Percentiles rank a stretch among this genome's conserved stretches.
Evolutionary conservation across 2,888 invertebrate species (phyloP).

Genomic region (Limnephilus lunatus): DNA sequence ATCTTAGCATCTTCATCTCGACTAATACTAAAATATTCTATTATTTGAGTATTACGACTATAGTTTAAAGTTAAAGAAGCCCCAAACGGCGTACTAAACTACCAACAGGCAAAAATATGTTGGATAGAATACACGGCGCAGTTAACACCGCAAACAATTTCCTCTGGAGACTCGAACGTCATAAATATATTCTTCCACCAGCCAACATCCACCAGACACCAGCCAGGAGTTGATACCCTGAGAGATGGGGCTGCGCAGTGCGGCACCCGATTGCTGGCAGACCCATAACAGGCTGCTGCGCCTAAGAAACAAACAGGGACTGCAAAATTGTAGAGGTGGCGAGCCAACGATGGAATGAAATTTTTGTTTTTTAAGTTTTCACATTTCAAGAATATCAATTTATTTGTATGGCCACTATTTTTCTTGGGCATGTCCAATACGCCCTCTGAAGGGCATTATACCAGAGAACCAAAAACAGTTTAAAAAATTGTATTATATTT

Average conservation of each 20-base stretch:
- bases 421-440: no score
- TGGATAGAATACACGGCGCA: not conserved
- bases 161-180: constrained; percentile 55
- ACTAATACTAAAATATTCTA: not conserved
- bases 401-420: no score
- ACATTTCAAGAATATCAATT: no score
- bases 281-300: not conserved
- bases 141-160: constrained; percentile 64
- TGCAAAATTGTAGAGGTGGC: not conserved
- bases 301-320: not conserved
- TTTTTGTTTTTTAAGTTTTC: no score
- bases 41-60: not conserved
- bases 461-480: no score
- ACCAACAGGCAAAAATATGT: not conserved
- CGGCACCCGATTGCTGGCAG: not conserved
- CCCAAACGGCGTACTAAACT: not conserved
- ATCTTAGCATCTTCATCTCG: not conserved
- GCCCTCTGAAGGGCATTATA: no score
- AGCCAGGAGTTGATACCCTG: constrained; percentile 48
- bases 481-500: no score
- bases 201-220: not conserved
- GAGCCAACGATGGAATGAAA: not conserved
- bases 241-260: constrained; percentile 47
- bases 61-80: not conserved
- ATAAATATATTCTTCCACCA: constrained; percentile 57